Conservation (phyloP, 1,140 invertebrate genomes). For the Lethrus apterus region DNA sequence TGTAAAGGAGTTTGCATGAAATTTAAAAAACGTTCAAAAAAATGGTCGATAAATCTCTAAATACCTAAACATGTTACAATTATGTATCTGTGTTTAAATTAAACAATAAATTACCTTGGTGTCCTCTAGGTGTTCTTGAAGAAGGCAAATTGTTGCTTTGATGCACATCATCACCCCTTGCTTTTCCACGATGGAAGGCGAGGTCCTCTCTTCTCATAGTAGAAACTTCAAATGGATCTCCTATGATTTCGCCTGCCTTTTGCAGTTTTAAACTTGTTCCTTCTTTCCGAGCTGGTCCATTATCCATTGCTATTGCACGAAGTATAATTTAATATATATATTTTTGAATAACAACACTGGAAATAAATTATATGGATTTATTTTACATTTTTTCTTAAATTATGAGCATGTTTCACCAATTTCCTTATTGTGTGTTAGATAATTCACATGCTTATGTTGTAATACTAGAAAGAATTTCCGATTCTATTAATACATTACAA, state of each 20-base stretch:
- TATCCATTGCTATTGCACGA: conserved; percentile 65
- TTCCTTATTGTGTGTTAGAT: no score
- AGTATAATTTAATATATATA: neutral
- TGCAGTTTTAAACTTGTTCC: conserved; percentile 60
- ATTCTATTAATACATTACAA: no score
- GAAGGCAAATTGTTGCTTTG: conserved; percentile 72
- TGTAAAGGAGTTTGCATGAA: no score
- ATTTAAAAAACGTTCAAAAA: no score
- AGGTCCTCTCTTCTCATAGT: conserved; percentile 81
- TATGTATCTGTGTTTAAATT: no score
- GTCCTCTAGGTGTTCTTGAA: conserved; percentile 62
- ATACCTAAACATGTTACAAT: no score
- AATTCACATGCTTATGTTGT: no score
- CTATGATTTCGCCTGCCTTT: conserved; percentile 64
- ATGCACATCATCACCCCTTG: conserved; percentile 80
- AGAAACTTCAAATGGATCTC: conserved; percentile 89
- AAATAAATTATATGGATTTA: no score
- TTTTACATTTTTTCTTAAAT: no score
- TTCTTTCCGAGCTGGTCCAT: conserved; percentile 70
- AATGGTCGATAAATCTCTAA: no score
- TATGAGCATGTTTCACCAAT: no score
- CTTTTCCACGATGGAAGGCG: conserved; percentile 62
- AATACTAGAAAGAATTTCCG: no score
- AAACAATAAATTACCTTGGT: conserved; percentile 50
- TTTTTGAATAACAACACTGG: neutral